These are phyloP conservation scores for Bothrops alternatus DNA, from an alignment of 2,797 vertebrate genomes.

Conservation along the genomic window DNA sequence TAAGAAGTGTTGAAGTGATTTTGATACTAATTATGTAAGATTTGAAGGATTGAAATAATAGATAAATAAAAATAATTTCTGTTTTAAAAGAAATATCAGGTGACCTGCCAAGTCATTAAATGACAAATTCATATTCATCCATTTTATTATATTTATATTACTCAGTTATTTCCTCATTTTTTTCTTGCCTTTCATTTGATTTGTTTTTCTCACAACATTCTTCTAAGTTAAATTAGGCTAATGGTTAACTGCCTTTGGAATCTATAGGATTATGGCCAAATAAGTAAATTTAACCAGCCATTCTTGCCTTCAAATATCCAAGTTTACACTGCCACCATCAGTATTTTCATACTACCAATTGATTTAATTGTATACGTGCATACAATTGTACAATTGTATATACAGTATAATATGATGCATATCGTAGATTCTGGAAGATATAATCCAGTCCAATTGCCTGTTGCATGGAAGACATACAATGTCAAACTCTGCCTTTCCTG, in stretches of 20 bases:
- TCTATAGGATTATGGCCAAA: background rate
- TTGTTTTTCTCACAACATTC: background rate
- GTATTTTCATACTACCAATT: background rate
- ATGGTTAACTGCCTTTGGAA: background rate
- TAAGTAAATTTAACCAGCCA: background rate
- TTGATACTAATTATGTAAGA: conserved; percentile 66
- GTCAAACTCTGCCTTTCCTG: background rate
- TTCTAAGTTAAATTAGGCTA: background rate
- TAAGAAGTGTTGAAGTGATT: conserved; percentile 55
- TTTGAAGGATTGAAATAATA: conserved; percentile 73
- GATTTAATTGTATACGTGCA: background rate
- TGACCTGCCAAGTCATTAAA: conserved; percentile 79
- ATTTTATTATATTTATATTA: background rate
- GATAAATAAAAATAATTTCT: conserved; percentile 59
- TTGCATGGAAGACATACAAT: background rate
- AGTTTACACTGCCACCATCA: background rate
- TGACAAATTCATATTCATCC: conserved; percentile 72
- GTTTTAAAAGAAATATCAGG: conserved; percentile 76
- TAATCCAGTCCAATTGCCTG: background rate
- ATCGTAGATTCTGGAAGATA: background rate
- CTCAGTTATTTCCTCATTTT: background rate
- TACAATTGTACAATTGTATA: background rate
- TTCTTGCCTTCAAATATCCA: background rate
- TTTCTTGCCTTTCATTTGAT: background rate
- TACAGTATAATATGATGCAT: background rate